Evolutionary conservation across 2,888 invertebrate genomes (phyloP), one percentile per base, ranked within the genome.

Genomic region (Drosophila monieri): DNA sequence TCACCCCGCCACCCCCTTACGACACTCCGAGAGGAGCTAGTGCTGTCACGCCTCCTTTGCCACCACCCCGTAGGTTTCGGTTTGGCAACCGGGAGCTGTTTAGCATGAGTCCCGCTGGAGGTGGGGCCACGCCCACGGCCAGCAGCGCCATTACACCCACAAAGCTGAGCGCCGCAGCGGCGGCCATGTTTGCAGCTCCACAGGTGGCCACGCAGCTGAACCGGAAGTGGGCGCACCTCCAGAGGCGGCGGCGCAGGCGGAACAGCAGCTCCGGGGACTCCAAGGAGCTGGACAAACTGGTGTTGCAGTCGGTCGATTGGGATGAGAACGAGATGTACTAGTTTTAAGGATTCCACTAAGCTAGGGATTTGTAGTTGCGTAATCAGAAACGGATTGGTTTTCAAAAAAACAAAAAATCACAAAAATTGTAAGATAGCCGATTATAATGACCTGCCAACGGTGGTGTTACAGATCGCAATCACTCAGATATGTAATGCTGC

Each of bases 251-350:
- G 8, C 85, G 89, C 30, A 84, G 91, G 57, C 89, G 91, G 25
- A 91, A 89, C 69, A 91, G 90, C 75, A 91, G 91, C 76, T 90
- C 90, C 2, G 90, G 90, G 32, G 91, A 91, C 75, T 90, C 91
- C 30, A 91, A 91, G 74, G 91, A 91, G 64, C 78, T 91, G 58
- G 91, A 91, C 73, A 91, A 91, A 73, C 80, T 91, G 52, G 91
- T 91, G 48, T 77, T 91, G 57, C 91, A 91, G 78, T 90, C 91
- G 18, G 91, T 91, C 61, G 91, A 91, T 77, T 91, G 91, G 91
- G 91, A 91, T 74, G 91, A 91, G 64, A 91, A 91, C 70, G 91
- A 91, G 80, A 90, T 91, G 81, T 91, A 91, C 76, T 91, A 85
- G 89, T n/a, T 35, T 35, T 35, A 35, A 35, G 35, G 9, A 3